A percentile compares a stretch with the other conserved stretches of the same genome.
Evolutionary conservation across 2,888 invertebrate species (phyloP).

Genomic region (Abrostola triplasia): DNA sequence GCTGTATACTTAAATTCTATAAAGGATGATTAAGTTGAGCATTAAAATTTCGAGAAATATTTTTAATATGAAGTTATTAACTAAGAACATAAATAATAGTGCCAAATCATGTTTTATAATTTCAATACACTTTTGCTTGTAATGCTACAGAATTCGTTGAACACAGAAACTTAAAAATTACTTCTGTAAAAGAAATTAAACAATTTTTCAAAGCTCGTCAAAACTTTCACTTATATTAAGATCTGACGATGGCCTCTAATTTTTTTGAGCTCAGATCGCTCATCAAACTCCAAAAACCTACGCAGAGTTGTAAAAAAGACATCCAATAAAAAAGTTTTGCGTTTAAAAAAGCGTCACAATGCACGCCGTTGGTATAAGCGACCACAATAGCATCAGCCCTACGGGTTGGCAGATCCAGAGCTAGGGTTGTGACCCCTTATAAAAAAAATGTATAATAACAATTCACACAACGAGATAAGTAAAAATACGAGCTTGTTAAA

Average conservation of each 20-base stretch:
- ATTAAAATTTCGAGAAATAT: too few species aligned
- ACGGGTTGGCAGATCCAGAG: slow-evolving; percentile 20
- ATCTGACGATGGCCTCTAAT: slow-evolving; percentile 41
- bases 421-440: slow-evolving; percentile 72
- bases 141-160: slow-evolving; percentile 2
- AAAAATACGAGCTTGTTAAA: slow-evolving; percentile 87
- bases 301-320: slow-evolving; percentile 40
- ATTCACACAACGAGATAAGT: slow-evolving; percentile 86
- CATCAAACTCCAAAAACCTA: slow-evolving; percentile 51
- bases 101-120: background rate
- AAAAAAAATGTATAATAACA: slow-evolving; percentile 78
- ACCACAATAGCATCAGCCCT: slow-evolving; percentile 55
- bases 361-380: slow-evolving; percentile 38
- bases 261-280: slow-evolving; percentile 22
- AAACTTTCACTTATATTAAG: slow-evolving; percentile 45
- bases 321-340: slow-evolving; percentile 47
- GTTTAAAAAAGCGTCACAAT: slow-evolving; percentile 45
- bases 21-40: too few species aligned
- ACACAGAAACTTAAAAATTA: slow-evolving; percentile 10
- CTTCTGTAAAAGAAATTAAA: slow-evolving; percentile 27
- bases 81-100: background rate
- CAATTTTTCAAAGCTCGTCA: slow-evolving; percentile 34
- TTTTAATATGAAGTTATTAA: too few species aligned
- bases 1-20: too few species aligned
- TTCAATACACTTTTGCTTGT: background rate